phyloP scores from a whole-genome alignment of 2,888 invertebrate species.

The Dolomedes plantarius region DNA sequence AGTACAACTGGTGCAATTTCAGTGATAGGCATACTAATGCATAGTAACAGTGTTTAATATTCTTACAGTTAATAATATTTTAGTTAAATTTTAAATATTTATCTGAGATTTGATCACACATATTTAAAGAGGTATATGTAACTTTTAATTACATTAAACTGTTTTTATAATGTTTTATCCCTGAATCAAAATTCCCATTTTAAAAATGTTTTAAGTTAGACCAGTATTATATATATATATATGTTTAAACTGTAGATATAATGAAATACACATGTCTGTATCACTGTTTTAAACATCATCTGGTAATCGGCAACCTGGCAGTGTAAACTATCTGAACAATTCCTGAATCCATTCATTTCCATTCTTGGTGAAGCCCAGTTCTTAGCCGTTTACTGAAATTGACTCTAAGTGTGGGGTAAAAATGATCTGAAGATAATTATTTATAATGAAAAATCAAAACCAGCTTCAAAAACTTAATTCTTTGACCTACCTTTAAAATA shows the following conservation, averaged over 20 bases:
- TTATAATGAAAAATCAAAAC: neutral
- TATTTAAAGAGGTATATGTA: too few species aligned
- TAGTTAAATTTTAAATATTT: too few species aligned
- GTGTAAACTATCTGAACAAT: slow-evolving; percentile 32
- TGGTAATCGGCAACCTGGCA: slow-evolving; percentile 57
- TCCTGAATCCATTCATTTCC: slow-evolving; percentile 24
- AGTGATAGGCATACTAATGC: slow-evolving; percentile 23
- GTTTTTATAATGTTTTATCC: too few species aligned
- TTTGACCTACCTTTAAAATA: neutral
- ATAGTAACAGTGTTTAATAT: too few species aligned
- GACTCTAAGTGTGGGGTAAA: neutral
- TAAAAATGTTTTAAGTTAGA: too few species aligned
- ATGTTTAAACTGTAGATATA: too few species aligned
- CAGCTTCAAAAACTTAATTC: slow-evolving; percentile 5
- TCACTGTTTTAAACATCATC: slow-evolving; percentile 24
- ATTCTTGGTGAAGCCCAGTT: slow-evolving; percentile 50
- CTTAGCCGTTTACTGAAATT: slow-evolving; percentile 1
- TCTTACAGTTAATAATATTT: too few species aligned
- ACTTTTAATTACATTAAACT: too few species aligned
- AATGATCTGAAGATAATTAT: neutral
- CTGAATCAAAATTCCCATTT: too few species aligned
- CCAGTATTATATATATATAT: too few species aligned
- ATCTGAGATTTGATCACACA: too few species aligned
- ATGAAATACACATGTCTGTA: too few species aligned
- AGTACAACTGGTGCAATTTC: slow-evolving; percentile 36